Evolutionary conservation across 1,140 invertebrate genomes (phyloP).

Genomic region (Mamestra configurata): DNA sequence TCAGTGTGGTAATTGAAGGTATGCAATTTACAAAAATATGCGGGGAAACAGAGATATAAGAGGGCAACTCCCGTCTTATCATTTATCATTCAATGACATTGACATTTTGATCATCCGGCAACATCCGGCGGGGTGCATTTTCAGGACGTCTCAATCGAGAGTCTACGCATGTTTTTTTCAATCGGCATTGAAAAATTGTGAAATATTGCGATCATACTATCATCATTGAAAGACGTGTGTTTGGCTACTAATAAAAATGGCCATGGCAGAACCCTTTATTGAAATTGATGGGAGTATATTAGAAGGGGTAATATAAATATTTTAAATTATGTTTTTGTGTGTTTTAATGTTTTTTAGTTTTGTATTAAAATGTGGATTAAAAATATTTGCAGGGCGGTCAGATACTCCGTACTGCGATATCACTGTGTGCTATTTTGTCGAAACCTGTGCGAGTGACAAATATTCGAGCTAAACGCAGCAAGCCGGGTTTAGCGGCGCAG

Average conservation of each 20-base stretch:
- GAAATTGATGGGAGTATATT: constrained; percentile 90
- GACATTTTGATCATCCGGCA: constrained; percentile 9
- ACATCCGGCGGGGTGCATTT: constrained; percentile 4
- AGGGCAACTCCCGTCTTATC: background rate
- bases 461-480: constrained; percentile 93
- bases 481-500: constrained; percentile 95
- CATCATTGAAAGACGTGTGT: background rate
- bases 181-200: background rate
- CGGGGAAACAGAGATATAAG: background rate
- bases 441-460: constrained; percentile 93
- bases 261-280: constrained; percentile 72
- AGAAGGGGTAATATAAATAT: constrained; percentile 90
- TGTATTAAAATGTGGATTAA: constrained; percentile 41
- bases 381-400: constrained; percentile 93
- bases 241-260: background rate
- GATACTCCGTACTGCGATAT: constrained; percentile 93
- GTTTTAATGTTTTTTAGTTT: constrained; percentile 40
- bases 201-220: background rate
- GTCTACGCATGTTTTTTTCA: background rate
- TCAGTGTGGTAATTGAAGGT: no score
- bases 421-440: constrained; percentile 92
- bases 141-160: background rate
- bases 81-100: constrained; percentile 1
- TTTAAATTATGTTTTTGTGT: constrained; percentile 45
- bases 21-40: no score